Base-by-base conservation (phyloP, 2,888 invertebrate genomes). In the Epinotia ramella region DNA sequence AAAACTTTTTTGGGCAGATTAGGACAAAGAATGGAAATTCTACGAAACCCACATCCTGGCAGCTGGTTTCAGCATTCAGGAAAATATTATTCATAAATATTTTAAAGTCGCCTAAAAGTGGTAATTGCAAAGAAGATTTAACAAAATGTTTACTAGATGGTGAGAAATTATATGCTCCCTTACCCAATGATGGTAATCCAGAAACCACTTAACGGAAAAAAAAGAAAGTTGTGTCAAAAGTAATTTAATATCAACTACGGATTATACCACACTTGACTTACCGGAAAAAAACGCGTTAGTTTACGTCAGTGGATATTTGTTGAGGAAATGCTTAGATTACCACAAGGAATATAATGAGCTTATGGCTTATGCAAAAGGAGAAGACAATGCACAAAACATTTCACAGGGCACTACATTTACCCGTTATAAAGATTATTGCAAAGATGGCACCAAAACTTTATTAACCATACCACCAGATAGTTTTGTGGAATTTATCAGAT, bases 1-100 rank as follows among this genome's bases (percentile, higher is more conserved):
- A 78, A 57, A 75, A 63, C 9, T 79, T 78, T 33, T 80, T 79
- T 66, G 70, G 59, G 20, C 33, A 40, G 40, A 20, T 67, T 18
- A 33, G 56, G 18, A 57, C 67, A 49, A 28, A 53, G n/a, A 62
- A 53, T 46, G 53, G 68, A 68, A 68, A 68, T 40, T 44, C 71
- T 16, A 71, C 40, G 53, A 33, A 71, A 71, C 62, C 71, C 28
- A 71, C 71, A 71, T 53, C 53, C 20, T 71, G 71, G 63, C 71
- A 71, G 49, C 49, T 73, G 24, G 59, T 66, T 46, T 73, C 65
- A 18, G 66, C 66, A 59, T 73, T 66, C 3, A 46, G 49, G 28
- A 66, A 73, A 46, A 49, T 66, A 24, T 65, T 44, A 28, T 63
- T 57, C 24, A 49, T 28, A 49, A 62, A 46, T 63, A 44, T 63